These are phyloP conservation scores for Myanophis thanlyinensis DNA, from an alignment of 2,113 vertebrate species.

Conservation along the genomic window DNA sequence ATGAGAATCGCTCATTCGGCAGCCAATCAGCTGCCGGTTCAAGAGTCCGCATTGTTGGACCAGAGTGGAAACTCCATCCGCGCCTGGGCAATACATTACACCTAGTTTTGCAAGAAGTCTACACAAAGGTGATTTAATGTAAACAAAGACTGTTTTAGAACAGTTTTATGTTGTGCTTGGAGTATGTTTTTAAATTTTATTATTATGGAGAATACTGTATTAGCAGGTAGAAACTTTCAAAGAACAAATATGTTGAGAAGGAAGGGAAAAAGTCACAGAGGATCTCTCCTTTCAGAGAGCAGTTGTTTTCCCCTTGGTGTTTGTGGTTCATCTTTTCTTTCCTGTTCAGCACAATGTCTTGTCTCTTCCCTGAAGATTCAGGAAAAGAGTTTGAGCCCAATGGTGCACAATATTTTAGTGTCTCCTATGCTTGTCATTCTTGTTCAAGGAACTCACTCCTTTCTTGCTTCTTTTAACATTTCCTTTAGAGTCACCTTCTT, in stretches of 20 bases:
- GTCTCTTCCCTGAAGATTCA: background rate
- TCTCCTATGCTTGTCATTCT: background rate
- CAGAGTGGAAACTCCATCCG: too few relatives aligned
- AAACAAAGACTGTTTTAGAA: background rate
- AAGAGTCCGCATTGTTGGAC: too few relatives aligned
- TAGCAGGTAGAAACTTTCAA: background rate
- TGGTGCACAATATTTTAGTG: background rate
- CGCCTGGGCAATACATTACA: too few relatives aligned
- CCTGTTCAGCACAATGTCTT: background rate
- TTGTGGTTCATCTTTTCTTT: background rate
- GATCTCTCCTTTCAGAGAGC: background rate
- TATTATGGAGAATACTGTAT: background rate
- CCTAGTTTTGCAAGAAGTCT: background rate
- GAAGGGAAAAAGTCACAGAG: background rate
- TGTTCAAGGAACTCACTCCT: background rate
- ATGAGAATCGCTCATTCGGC: too few relatives aligned
- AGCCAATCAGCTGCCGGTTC: too few relatives aligned
- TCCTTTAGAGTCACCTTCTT: background rate
- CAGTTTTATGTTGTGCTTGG: background rate
- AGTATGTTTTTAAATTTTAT: background rate
- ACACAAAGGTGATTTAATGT: background rate
- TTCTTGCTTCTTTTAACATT: background rate
- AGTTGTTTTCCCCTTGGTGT: background rate
- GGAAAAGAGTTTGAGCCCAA: background rate
- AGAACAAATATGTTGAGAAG: constrained; percentile 46